Evolutionary conservation across 2,113 vertebrate species (phyloP), one percentile per base, ranked within the genome.

Genomic region (Pampusana beccarii): DNA sequence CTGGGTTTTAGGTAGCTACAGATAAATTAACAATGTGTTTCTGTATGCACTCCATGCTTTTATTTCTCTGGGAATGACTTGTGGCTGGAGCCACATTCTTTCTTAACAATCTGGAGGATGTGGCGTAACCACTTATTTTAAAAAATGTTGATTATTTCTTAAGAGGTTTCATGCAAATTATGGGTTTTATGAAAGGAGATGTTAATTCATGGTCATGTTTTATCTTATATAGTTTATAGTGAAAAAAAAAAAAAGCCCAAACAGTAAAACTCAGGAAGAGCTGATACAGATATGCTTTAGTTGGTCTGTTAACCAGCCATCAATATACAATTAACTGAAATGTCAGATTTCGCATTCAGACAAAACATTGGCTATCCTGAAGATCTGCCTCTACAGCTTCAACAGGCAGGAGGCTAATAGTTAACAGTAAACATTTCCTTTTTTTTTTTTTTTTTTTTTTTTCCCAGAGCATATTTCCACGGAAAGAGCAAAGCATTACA

Each of bases 401-500:
- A 95, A 64, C 42, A 19, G 81, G 69, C 83, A 97, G 96, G 77
- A 96, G 74, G 73, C 77, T 94, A 98, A 97, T 60, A 97, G 97
- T 96, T 97, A 97, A 97, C 67, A 94, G 81, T 88, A 96, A 97
- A 92, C 58, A 93, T 95, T 87, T 80, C 95, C 84, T 28, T 57
- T 19, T 26, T 28, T 16, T n/a, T 74, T 8, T 87, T 95, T 81
- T 92, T 74, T 94, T 77, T 92, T 88, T 66, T 40, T 19, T 6
- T 29, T 29, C 88, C 87, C 88, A 97, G 90, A 97, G 74, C 65
- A 5, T 74, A 92, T 92, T 96, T 97, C 93, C 90, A 83, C 38
- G 3, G 10, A 94, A 96, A 96, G 92, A 96, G 92, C 28, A 36
- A 96, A 95, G 88, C 92, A 98, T 92, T 97, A 96, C 94, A 98